Base-by-base conservation (phyloP, 1,140 invertebrate species). In the Drosophila tsacasi region DNA sequence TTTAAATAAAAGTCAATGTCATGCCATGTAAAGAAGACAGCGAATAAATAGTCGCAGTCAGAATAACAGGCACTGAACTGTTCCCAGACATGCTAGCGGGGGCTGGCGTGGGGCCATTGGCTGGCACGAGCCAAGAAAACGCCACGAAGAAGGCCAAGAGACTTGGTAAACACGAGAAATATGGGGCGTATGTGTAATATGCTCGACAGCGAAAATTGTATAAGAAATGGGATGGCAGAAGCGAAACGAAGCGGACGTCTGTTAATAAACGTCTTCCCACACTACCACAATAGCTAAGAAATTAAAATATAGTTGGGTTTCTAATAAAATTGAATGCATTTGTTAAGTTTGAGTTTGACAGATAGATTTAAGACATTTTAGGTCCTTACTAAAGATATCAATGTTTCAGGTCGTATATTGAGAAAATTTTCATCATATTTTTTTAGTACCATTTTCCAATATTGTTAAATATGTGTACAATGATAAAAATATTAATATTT, bases 1-100 rank as follows among this genome's bases (percentile, higher is more conserved):
- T 90, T 90, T 90, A 90, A 90, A 90, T 90, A 90, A 90, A 90
- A 90, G 86, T 90, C 85, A 90, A 90, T 90, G 85, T 90, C 82
- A 89, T 85, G 84, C 79, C 86, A 81, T 90, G 84, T 79, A 81
- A 80, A 72, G 72, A 79, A 81, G 84, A 90, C 85, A 81, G 85
- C 84, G 75, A 90, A 89, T 90, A 89, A 84, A 89, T 90, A 90
- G 74, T 78, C 63, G 47, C 57, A 67, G 58, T 77, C 50, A 46
- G 35, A 71, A 59, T 66, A 63, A 44, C 61, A 77, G 57, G 60
- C 58, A 67, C 63, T 59, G 50, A 77, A 78, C 27, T 58, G 60
- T 42, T 65, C 10, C 30, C 66, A 68, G 66, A 64, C 49, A 57
- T 71, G 67, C 67, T 19, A 68, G 37, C 23, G 62, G 63, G 66